Conservation (phyloP, 2,888 invertebrate genomes). For the Uloborus plumipes region DNA sequence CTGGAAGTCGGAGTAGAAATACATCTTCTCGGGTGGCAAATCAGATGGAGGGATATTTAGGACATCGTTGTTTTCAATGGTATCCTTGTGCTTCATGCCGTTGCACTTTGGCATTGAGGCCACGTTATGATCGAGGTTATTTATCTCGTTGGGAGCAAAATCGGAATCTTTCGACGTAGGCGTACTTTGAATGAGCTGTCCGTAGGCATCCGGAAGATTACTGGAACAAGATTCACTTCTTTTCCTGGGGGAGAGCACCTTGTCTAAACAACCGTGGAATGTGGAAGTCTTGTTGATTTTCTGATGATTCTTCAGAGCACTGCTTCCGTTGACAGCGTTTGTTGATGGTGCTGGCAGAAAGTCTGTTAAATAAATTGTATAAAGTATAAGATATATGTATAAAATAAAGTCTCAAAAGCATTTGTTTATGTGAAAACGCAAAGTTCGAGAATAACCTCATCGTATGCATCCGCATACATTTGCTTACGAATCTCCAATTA, state of each 20-base stretch:
- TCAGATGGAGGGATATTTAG: conserved; percentile 39
- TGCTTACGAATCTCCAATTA: no score
- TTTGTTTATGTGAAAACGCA: no score
- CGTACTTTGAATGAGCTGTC: conserved; percentile 12
- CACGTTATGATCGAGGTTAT: conserved; percentile 42
- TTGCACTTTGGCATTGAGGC: conserved; percentile 23
- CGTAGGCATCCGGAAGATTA: conserved; percentile 34
- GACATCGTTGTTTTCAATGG: conserved; percentile 20
- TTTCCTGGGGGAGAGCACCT: conserved; percentile 33
- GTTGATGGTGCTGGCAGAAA: no score
- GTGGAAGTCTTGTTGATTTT: conserved; percentile 23
- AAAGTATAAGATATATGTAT: no score
- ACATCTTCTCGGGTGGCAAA: conserved; percentile 33
- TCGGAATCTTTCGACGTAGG: conserved; percentile 4
- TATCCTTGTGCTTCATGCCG: conserved; percentile 17
- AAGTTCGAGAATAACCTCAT: no score
- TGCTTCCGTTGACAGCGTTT: no score
- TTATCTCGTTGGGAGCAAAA: conserved; percentile 35
- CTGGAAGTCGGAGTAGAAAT: conserved; percentile 51
- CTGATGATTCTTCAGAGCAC: not conserved
- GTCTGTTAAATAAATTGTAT: no score
- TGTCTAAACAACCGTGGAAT: conserved; percentile 3
- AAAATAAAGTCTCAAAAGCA: no score
- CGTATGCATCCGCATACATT: no score
- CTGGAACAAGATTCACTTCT: conserved; percentile 41